Conservation (phyloP, 2,888 invertebrate species). For the Orgyia antiqua region DNA sequence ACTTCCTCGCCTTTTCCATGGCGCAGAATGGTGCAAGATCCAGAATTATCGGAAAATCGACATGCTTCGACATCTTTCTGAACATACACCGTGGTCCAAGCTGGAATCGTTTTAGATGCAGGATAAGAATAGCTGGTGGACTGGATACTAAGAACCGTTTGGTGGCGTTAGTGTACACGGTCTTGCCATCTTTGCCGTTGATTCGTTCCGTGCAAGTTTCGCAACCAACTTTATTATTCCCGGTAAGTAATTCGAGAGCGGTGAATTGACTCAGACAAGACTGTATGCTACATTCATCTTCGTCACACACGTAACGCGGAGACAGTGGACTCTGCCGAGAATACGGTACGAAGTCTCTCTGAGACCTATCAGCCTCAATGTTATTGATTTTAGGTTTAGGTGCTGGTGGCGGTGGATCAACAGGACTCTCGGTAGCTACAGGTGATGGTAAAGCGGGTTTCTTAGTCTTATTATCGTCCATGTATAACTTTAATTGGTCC, state of each 20-base stretch:
- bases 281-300: constrained; percentile 89
- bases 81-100: constrained; percentile 84
- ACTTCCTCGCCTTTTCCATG: constrained; percentile 78
- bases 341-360: constrained; percentile 49
- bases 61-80: constrained; percentile 90
- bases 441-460: constrained; percentile 47
- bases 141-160: constrained; percentile 92
- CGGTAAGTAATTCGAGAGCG: constrained; percentile 91
- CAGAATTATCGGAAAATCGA: constrained; percentile 90
- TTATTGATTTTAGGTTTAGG: constrained; percentile 48
- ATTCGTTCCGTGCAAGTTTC: constrained; percentile 90
- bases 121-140: constrained; percentile 95
- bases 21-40: constrained; percentile 96
- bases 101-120: constrained; percentile 97
- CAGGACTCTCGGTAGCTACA: constrained; percentile 30
- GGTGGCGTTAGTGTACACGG: constrained; percentile 88
- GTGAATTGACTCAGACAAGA: constrained; percentile 96
- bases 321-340: constrained; percentile 73
- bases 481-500: constrained; percentile 55
- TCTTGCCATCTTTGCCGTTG: constrained; percentile 83
- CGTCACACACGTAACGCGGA: constrained; percentile 84
- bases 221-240: constrained; percentile 95
- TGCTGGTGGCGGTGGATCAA: constrained; percentile 32
- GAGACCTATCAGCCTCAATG: constrained; percentile 47
- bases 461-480: constrained; percentile 38